Base-by-base conservation (phyloP, 2,113 vertebrate genomes). In the Trogon melanurus region DNA sequence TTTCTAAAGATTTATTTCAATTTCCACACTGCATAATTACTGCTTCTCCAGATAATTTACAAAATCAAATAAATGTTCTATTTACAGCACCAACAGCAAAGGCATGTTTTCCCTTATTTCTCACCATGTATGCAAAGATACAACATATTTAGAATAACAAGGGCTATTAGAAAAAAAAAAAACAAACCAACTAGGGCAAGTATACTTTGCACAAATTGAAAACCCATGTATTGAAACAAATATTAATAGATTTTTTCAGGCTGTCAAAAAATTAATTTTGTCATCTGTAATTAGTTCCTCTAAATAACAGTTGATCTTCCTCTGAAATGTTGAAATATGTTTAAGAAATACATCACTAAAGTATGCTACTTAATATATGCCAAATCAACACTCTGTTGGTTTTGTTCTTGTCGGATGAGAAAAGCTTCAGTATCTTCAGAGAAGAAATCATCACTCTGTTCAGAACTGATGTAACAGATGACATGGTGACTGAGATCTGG, bases 121-220 rank as follows among this genome's bases (percentile, higher is more conserved):
- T 71, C 6, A 27, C 10, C 0, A 51, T 29, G 20, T 20, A 47
- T 90, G 13, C 36, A 48, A 60, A 94, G 19, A 84, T 60, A 30
- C 13, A 67, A 4, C 7, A 32, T 53, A 75, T 74, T 89, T 89
- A 75, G 12, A 65, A 85, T 56, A 91, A 50, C 6, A 30, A 67
- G 5, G 20, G 2, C 14, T 51, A 27, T 57, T 41, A 34, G 13
- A 0, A 11, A 29, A 26, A 29, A 23, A 71, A 0, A 10, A 29
- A 26, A 29, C 21, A 71, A 29, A 13, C 38, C 38, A 44, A 17
- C 18, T 29, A 29, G 18, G 30, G 11, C 23, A 72, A 58, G 3
- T 34, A 32, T 21, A 30, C 3, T 0, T 12, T 26, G 3, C 54
- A 30, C 5, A 26, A 11, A 73, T 85, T 5, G 0, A 61, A 91